Evolutionary conservation across 2,113 vertebrate genomes (phyloP).

Genomic region (Cephalopholis sonnerati): DNA sequence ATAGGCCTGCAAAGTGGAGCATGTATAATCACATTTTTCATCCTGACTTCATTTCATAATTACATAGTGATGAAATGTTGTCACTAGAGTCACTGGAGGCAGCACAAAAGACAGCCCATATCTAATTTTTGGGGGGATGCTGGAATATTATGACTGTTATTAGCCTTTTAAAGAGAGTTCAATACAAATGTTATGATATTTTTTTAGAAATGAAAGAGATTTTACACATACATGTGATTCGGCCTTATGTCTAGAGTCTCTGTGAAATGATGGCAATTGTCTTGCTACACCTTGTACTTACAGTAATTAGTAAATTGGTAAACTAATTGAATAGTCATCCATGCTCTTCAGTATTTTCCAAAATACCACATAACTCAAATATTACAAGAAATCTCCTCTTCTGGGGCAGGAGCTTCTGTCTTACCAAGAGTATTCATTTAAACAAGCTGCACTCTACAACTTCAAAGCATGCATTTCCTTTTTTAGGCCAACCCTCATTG

Average conservation of each 20-base stretch:
- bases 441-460: background rate
- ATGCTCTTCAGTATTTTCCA: background rate
- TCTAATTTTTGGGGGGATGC: constrained; percentile 67
- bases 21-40: constrained; percentile 77
- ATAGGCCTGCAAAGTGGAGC: constrained; percentile 63
- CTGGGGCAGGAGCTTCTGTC: background rate
- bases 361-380: background rate
- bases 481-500: background rate
- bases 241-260: background rate
- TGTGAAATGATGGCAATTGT: background rate
- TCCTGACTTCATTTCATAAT: constrained; percentile 74
- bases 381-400: background rate
- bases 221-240: background rate
- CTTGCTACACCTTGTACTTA: background rate
- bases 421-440: background rate
- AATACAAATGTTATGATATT: constrained; percentile 26
- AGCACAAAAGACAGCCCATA: constrained; percentile 52
- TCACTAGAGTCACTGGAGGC: constrained; percentile 57
- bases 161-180: constrained; percentile 22
- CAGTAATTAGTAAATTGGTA: background rate
- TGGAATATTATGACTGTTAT: constrained; percentile 41
- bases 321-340: background rate
- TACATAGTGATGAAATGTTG: constrained; percentile 70
- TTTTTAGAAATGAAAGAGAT: constrained; percentile 24
- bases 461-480: background rate